Evolutionary conservation across 2,888 invertebrate genomes (phyloP), one percentile per base, ranked within the genome.

Genomic region (Epistrophe eligans): DNA sequence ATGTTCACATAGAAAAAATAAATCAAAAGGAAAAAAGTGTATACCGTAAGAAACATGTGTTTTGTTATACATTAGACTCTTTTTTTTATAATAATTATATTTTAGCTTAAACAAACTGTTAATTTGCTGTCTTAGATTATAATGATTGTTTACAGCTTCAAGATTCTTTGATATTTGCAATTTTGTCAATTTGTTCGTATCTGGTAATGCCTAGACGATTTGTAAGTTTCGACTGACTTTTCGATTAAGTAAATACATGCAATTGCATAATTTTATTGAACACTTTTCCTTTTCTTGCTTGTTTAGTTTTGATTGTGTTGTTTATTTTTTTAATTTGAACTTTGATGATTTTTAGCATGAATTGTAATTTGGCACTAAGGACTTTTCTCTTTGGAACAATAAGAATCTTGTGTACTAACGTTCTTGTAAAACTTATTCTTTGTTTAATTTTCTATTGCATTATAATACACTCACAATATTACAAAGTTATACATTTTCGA

Each of bases 21-120:
- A 74, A 48, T 62, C 55, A 79, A 76, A 71, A 48, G 55, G 55
- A 57, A 71, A 74, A 74, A 74, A 80, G 67, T 50, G 55, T 80
- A 76, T 48, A 66, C 55, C 81, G 24, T 38, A 40, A 28, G 32
- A 64, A 57, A 64, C 71, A 66, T 80, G 80, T 67, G 28, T 52
- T 67, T 72, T 72, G 66, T 64, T 50, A 72, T 52, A 60, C 67
- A 60, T 73, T 67, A 52, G 52, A 76, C 11, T 76, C 13, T 77
- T 72, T 76, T 66, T 81, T 19, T 24, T 38, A 15, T 6, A 48
- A 32, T 38, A 40, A 62, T 43, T 62, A 40, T 40, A 19, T 62
- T 43, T 62, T 62, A 62, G 43, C 43, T 76, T 71, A 48, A 66
- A 73, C 6, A 50, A 45, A 17, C 48, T 80, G 79, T 72, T 80